phyloP scores from a whole-genome alignment of 2,888 invertebrate genomes.

The Tetanocera ferruginea region DNA sequence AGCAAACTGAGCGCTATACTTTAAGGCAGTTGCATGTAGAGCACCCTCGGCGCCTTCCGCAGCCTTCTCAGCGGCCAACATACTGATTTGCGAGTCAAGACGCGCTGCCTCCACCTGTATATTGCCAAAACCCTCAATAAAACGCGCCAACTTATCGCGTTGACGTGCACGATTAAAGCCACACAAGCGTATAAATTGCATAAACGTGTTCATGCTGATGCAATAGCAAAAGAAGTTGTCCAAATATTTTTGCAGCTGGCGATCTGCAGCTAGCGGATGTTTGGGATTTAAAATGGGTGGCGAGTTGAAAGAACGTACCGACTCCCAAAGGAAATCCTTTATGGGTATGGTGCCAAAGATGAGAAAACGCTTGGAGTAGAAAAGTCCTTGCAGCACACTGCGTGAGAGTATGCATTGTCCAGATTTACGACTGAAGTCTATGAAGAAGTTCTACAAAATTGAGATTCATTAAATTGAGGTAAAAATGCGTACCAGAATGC shows the following conservation, averaged over 20 bases:
- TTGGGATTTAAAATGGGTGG: slow-evolving; percentile 89
- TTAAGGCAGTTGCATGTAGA: slow-evolving; percentile 80
- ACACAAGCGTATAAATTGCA: slow-evolving; percentile 86
- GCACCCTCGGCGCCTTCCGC: slow-evolving; percentile 76
- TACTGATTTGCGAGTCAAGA: slow-evolving; percentile 86
- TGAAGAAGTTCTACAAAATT: slow-evolving; percentile 85
- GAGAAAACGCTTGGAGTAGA: slow-evolving; percentile 71
- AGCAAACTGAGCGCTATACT: slow-evolving; percentile 65
- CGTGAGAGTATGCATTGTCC: slow-evolving; percentile 93
- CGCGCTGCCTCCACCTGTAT: slow-evolving; percentile 92
- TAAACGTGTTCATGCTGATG: slow-evolving; percentile 81
- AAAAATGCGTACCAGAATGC: too few species aligned
- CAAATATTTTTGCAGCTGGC: slow-evolving; percentile 83
- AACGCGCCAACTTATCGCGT: slow-evolving; percentile 90
- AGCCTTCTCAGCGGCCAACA: slow-evolving; percentile 76
- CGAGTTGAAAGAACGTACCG: slow-evolving; percentile 88
- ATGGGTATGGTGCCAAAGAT: slow-evolving; percentile 72
- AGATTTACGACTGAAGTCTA: slow-evolving; percentile 89
- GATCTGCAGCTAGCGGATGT: slow-evolving; percentile 72
- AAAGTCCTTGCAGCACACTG: slow-evolving; percentile 88
- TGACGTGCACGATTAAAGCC: slow-evolving; percentile 97
- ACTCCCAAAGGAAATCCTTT: slow-evolving; percentile 87
- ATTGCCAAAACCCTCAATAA: slow-evolving; percentile 86
- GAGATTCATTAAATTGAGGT: neutral
- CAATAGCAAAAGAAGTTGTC: slow-evolving; percentile 91